Conservation (phyloP, 2,888 invertebrate species). For the Thereva unica region DNA sequence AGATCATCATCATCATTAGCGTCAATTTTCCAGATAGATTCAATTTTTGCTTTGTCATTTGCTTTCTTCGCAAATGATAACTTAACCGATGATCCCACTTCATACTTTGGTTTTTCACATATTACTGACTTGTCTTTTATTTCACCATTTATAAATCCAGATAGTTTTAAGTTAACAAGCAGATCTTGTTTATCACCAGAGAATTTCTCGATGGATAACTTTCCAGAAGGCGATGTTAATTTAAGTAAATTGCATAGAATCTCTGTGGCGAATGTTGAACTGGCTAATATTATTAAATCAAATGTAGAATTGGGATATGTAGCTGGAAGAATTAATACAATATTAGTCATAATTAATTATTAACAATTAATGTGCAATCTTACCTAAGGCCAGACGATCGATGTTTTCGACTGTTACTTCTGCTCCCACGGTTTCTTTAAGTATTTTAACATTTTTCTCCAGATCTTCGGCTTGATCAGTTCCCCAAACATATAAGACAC, state of each 20-base stretch:
- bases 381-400: constrained; percentile 65
- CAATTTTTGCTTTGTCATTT: constrained; percentile 50
- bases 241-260: constrained; percentile 64
- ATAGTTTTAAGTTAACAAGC: constrained; percentile 63
- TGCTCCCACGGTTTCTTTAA: constrained; percentile 59
- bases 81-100: constrained; percentile 69
- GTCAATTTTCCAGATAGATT: constrained; percentile 77
- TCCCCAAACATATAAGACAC: constrained; percentile 65
- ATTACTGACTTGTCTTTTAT: constrained; percentile 50
- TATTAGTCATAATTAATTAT: neutral
- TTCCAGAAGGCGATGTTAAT: constrained; percentile 68
- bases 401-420: constrained; percentile 65
- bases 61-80: constrained; percentile 58
- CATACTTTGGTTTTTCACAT: constrained; percentile 71
- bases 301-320: constrained; percentile 64
- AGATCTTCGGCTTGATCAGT: constrained; percentile 60
- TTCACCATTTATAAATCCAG: constrained; percentile 63
- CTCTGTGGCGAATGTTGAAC: constrained; percentile 46
- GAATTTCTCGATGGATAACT: constrained; percentile 61
- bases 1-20: constrained; percentile 74
- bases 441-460: constrained; percentile 60
- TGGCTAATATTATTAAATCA: constrained; percentile 62
- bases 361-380: constrained; percentile 46
- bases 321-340: constrained; percentile 54
- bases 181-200: constrained; percentile 54